These are phyloP conservation scores for Petrolisthes cinctipes DNA, from an alignment of 2,888 invertebrate genomes.

Conservation along the genomic window DNA sequence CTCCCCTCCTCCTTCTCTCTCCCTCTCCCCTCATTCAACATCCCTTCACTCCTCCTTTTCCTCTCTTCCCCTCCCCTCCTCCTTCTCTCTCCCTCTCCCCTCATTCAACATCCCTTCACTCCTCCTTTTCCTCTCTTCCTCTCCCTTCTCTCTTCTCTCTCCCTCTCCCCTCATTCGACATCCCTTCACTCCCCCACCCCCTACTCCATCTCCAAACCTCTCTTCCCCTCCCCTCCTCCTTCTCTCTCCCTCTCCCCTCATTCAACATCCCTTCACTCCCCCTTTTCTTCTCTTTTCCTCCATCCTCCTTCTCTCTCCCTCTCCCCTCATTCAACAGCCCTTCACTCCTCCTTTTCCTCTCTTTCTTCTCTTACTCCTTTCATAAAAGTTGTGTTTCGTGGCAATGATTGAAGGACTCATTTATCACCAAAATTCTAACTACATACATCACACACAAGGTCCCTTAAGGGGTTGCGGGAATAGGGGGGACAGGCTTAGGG, in stretches of 20 bases:
- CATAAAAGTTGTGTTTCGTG: no score
- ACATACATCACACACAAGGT: no score
- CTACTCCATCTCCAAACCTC: background rate
- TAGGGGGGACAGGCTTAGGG: no score
- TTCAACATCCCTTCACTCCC: background rate
- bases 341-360: background rate
- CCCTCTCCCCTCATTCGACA: background rate
- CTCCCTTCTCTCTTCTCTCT: background rate
- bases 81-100: background rate
- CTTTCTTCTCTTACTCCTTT: background rate
- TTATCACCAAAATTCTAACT: no score
- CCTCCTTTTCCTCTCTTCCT: no score
- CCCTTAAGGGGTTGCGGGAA: no score
- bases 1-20: background rate
- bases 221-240: background rate
- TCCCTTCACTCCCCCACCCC: background rate
- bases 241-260: background rate
- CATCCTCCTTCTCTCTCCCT: conserved; percentile 11
- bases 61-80: background rate
- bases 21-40: background rate
- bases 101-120: background rate
- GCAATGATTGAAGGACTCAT: no score
- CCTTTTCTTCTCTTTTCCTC: background rate
- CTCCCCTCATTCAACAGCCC: background rate
- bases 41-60: no score